Percentiles rank a stretch among this genome's conserved stretches.
Conservation (phyloP, 2,888 invertebrate genomes). For the Lasioglossum malachurum region DNA sequence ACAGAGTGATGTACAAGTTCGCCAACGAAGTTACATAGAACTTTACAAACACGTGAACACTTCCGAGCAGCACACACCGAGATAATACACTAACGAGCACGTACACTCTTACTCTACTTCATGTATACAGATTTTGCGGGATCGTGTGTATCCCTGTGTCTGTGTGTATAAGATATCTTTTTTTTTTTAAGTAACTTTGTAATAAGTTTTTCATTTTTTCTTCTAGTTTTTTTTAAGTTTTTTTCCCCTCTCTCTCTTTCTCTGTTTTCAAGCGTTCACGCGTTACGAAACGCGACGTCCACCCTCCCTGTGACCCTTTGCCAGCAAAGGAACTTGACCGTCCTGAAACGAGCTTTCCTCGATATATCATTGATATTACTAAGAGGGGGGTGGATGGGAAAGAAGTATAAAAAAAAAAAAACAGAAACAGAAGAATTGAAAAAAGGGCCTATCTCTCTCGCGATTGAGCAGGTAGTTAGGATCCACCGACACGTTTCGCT, state of each 20-base stretch:
- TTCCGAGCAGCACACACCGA: conserved; percentile 31
- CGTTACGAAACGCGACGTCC: conserved; percentile 20
- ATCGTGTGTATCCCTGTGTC: background rate
- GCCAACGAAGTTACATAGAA: conserved; percentile 23
- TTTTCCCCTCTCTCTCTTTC: conserved; percentile 9
- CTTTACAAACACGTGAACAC: conserved; percentile 46
- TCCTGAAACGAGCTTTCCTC: background rate
- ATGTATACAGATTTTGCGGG: conserved; percentile 19
- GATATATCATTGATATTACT: conserved; percentile 3
- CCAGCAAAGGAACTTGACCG: conserved; percentile 57
- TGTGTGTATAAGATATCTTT: conserved; percentile 2
- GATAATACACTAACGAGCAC: conserved; percentile 34
- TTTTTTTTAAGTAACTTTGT: conserved; percentile 51
- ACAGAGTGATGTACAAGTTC: conserved; percentile 24
- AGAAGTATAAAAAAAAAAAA: background rate
- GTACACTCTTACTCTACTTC: conserved; percentile 19
- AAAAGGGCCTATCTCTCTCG: background rate
- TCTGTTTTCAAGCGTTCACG: background rate
- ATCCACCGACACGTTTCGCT: conserved; percentile 27
- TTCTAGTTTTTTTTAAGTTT: background rate
- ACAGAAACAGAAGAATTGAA: conserved; percentile 14
- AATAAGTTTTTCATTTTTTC: conserved; percentile 28
- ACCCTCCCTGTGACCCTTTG: conserved; percentile 42
- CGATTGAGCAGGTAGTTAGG: conserved; percentile 42
- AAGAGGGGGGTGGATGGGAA: background rate